Conservation (phyloP, 2,888 invertebrate genomes). For the Limenitis camilla region DNA sequence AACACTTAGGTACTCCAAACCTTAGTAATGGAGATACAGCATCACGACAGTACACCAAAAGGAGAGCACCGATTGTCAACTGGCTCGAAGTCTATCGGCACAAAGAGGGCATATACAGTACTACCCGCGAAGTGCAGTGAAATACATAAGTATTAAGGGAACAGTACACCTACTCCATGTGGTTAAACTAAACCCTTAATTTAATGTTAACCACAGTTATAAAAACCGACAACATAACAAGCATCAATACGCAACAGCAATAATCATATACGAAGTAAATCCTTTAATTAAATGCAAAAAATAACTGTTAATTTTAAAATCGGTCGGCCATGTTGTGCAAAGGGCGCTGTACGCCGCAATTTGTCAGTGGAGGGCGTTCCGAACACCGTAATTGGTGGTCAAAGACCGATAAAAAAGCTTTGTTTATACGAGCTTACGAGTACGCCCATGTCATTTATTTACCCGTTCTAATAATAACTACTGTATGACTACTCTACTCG, state of each 20-base stretch:
- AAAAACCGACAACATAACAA: constrained; percentile 2
- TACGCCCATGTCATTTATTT: constrained; percentile 31
- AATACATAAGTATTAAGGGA: no score
- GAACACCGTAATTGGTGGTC: constrained; percentile 54
- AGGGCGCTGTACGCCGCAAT: constrained; percentile 54
- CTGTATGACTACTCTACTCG: not conserved
- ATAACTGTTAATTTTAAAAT: constrained; percentile 21
- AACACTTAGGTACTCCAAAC: no score
- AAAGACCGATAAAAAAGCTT: constrained; percentile 46
- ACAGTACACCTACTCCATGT: no score
- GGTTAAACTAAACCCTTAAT: not conserved
- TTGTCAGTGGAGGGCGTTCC: constrained; percentile 62
- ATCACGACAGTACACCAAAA: no score
- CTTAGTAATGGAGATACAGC: no score
- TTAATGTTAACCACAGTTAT: not conserved
- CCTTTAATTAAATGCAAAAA: constrained; percentile 14
- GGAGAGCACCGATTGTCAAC: no score
- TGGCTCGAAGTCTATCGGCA: no score
- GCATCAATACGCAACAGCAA: not conserved
- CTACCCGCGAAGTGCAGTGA: no score
- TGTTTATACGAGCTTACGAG: constrained; percentile 32
- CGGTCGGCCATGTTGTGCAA: constrained; percentile 40
- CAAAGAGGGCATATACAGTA: no score
- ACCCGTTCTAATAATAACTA: constrained; percentile 17
- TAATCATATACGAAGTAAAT: not conserved